A percentile compares a stretch with the other conserved stretches of the same genome.
phyloP scores from a whole-genome alignment of 2,113 vertebrate genomes.

The Crypturellus undulatus region DNA sequence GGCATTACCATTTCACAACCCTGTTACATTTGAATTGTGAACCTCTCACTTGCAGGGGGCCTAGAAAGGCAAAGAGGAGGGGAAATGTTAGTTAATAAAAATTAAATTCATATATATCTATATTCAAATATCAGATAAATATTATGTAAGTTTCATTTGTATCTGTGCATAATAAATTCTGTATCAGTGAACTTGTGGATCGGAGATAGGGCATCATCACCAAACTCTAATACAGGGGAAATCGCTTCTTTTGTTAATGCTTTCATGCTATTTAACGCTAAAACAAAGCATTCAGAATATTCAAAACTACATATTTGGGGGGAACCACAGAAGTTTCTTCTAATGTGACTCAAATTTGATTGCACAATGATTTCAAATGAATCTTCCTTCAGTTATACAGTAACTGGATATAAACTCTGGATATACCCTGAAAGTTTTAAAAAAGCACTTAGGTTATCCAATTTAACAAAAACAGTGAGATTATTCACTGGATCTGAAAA shows the following conservation, averaged over 20 bases:
- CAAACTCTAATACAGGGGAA: neutral
- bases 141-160: neutral
- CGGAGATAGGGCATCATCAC: neutral
- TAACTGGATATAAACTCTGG: neutral
- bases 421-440: neutral
- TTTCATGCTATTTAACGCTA: neutral
- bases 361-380: neutral
- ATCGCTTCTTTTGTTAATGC: neutral
- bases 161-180: neutral
- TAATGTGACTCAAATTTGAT: neutral
- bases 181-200: neutral
- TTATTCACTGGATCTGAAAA: neutral
- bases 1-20: neutral
- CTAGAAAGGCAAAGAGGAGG: neutral
- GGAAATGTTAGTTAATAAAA: neutral
- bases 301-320: neutral
- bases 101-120: neutral
- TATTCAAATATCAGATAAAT: neutral
- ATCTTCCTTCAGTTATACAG: neutral
- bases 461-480: neutral
- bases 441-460: neutral
- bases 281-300: neutral
- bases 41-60: neutral
- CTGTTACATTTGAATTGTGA: neutral
- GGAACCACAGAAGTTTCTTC: neutral